phyloP scores from a whole-genome alignment of 2,888 invertebrate species.

The Himalopsyche kuldschensis region DNA sequence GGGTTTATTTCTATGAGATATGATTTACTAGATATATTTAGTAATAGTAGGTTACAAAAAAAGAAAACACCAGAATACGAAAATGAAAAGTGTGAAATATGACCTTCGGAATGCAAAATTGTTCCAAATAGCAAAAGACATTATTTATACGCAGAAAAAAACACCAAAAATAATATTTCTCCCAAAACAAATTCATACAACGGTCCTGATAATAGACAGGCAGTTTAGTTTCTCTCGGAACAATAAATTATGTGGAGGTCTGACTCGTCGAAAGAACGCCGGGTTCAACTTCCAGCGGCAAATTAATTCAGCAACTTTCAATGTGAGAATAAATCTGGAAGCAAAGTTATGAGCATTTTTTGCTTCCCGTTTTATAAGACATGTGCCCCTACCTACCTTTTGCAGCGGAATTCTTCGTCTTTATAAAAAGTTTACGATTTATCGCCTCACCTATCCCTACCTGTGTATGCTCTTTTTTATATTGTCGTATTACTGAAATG shows the following conservation, averaged over 20 bases:
- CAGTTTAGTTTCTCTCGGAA: constrained; percentile 36
- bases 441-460: constrained; percentile 23
- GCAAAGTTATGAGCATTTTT: constrained; percentile 37
- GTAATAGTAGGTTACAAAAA: not conserved
- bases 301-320: constrained; percentile 40
- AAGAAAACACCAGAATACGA: not conserved
- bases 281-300: constrained; percentile 27
- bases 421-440: constrained; percentile 38
- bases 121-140: not conserved
- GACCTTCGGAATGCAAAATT: not conserved
- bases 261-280: constrained; percentile 25
- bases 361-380: constrained; percentile 31
- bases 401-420: constrained; percentile 33
- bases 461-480: constrained; percentile 22
- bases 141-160: not conserved
- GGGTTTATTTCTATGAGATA: not conserved
- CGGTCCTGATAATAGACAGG: constrained; percentile 34
- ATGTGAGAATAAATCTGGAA: constrained; percentile 39
- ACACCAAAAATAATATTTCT: not conserved
- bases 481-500: not conserved
- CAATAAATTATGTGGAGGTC: constrained; percentile 35
- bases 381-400: constrained; percentile 24
- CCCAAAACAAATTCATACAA: constrained; percentile 22
- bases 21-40: not conserved
- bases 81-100: not conserved